These are phyloP conservation scores for Leptestheria dahalacensis DNA, from an alignment of 1,140 invertebrate species.

Conservation along the genomic window DNA sequence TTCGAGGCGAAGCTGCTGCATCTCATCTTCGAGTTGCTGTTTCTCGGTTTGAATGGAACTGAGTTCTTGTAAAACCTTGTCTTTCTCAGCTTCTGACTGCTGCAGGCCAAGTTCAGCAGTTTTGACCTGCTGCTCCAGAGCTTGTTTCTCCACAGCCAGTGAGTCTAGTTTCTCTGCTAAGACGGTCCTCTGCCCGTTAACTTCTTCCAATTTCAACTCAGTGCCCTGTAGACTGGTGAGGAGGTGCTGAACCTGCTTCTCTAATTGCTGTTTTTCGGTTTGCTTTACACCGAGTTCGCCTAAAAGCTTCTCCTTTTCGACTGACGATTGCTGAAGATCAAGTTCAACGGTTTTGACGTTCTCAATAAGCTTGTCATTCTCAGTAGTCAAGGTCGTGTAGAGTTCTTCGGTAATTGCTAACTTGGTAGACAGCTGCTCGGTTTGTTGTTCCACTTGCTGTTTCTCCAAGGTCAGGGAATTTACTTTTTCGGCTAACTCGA, in stretches of 20 bases:
- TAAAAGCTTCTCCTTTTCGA: neutral
- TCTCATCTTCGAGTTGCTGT: neutral
- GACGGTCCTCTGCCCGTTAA: neutral
- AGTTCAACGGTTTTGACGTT: no score
- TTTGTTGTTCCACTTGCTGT: neutral
- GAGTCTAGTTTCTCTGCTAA: neutral
- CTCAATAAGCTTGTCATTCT: neutral
- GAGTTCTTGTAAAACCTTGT: neutral
- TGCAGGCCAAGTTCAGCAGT: neutral
- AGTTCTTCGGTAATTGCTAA: neutral
- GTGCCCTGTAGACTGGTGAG: no score
- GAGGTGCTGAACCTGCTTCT: neutral
- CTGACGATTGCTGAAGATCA: no score
- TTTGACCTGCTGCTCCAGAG: neutral
- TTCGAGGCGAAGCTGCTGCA: neutral
- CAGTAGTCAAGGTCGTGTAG: no score
- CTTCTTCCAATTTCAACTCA: neutral
- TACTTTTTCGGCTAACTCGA: neutral
- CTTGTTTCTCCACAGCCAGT: neutral
- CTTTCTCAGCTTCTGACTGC: neutral
- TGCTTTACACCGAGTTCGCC: neutral
- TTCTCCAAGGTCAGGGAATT: neutral
- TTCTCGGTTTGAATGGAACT: neutral
- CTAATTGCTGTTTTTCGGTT: neutral
- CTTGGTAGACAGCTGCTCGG: neutral